These are phyloP conservation scores for Ceyx melanurus DNA, from an alignment of 2,113 vertebrate species.

Conservation along the genomic window DNA sequence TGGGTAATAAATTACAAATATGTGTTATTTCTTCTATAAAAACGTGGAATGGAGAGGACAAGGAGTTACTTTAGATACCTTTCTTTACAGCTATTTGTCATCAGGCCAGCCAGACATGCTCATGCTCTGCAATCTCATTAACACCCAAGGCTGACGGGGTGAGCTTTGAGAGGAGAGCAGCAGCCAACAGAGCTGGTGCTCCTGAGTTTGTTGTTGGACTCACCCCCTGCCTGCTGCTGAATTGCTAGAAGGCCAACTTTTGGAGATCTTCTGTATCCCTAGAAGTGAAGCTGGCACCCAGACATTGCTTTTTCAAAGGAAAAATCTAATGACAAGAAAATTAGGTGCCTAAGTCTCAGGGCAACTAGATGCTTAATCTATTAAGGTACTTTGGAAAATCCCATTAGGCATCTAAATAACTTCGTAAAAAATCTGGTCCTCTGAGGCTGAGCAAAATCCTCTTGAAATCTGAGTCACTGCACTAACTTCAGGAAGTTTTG, in stretches of 20 bases:
- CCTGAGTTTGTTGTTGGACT: background rate
- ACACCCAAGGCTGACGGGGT: background rate
- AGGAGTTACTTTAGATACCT: background rate
- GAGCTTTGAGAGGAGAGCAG: background rate
- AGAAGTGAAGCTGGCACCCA: background rate
- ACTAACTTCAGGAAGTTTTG: background rate
- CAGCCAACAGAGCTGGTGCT: background rate
- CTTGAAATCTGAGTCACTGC: background rate
- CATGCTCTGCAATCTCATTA: background rate
- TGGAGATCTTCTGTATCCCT: background rate
- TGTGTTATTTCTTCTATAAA: background rate
- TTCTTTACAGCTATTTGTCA: background rate
- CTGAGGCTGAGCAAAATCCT: background rate
- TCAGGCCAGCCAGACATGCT: background rate
- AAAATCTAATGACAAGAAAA: background rate
- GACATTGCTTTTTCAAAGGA: background rate
- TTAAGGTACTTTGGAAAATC: constrained; percentile 10
- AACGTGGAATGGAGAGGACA: background rate
- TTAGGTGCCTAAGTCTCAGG: background rate
- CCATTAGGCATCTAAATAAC: background rate
- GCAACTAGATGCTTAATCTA: background rate
- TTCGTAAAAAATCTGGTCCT: background rate
- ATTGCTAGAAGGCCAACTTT: background rate
- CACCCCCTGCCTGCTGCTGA: background rate
- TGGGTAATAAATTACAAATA: background rate